These are phyloP conservation scores for Chalcis sispes DNA, from an alignment of 2,888 invertebrate genomes.

Conservation along the genomic window DNA sequence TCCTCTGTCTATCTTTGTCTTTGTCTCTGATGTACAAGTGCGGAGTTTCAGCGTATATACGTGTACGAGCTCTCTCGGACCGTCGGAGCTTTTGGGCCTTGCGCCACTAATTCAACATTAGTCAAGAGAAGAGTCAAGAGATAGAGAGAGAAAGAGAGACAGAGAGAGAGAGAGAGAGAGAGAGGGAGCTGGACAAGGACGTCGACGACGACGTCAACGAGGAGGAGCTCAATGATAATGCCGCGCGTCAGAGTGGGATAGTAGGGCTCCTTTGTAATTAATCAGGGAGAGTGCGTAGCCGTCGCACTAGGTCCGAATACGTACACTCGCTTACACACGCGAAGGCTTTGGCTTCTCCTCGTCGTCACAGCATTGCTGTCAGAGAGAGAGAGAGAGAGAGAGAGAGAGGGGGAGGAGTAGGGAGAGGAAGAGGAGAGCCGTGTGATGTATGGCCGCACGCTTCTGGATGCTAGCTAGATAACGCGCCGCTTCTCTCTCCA, in stretches of 20 bases:
- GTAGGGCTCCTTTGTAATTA: constrained; percentile 47
- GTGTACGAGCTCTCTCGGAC: too few relatives aligned
- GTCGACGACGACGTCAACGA: too few relatives aligned
- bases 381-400: not conserved
- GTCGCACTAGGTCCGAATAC: not conserved
- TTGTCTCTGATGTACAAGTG: not conserved
- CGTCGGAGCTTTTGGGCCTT: not conserved
- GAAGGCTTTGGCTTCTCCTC: constrained; percentile 15
- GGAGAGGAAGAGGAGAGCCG: not conserved
- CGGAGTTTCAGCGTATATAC: too few relatives aligned
- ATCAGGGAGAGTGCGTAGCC: constrained; percentile 41
- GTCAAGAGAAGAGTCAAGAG: too few relatives aligned
- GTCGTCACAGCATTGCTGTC: not conserved
- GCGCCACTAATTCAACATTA: constrained; percentile 47
- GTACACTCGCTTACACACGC: not conserved
- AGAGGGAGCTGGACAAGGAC: not conserved
- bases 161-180: not conserved
- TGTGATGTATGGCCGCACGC: constrained; percentile 23
- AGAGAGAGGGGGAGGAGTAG: constrained; percentile 1
- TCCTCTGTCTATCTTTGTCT: not conserved
- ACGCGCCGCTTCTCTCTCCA: constrained; percentile 4
- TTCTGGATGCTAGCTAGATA: constrained; percentile 6
- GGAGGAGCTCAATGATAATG: constrained; percentile 42
- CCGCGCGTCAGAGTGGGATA: constrained; percentile 6
- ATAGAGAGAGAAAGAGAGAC: too few relatives aligned